Evolutionary conservation across 1,140 invertebrate genomes (phyloP).

Genomic region (Subanguina moxae): DNA sequence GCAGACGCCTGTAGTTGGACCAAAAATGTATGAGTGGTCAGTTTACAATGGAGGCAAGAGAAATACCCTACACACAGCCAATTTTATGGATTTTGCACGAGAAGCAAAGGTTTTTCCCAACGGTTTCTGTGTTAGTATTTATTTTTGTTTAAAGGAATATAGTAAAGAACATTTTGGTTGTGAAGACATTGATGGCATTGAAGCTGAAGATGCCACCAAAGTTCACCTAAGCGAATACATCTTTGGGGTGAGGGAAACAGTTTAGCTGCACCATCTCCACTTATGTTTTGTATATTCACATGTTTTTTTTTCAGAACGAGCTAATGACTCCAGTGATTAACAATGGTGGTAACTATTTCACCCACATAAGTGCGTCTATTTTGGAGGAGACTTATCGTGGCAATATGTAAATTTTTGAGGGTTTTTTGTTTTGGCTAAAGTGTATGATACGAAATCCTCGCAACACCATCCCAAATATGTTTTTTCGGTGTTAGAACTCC

Average conservation of each 20-base stretch:
- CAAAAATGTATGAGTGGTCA: slow-evolving; percentile 1
- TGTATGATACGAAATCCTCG: too few relatives aligned
- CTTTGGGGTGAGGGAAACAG: slow-evolving; percentile 27
- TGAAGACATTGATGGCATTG: slow-evolving; percentile 24
- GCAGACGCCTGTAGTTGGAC: not conserved
- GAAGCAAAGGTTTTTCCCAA: slow-evolving; percentile 14
- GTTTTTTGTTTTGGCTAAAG: too few relatives aligned
- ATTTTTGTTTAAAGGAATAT: slow-evolving; percentile 12
- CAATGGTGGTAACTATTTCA: slow-evolving; percentile 42
- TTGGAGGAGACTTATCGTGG: slow-evolving; percentile 34
- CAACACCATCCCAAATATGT: too few relatives aligned
- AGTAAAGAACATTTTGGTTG: slow-evolving; percentile 32
- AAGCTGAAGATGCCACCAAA: slow-evolving; percentile 38
- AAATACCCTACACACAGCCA: slow-evolving; percentile 5
- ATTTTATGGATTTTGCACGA: slow-evolving; percentile 33
- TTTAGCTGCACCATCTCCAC: slow-evolving; percentile 3
- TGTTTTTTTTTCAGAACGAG: slow-evolving; percentile 41
- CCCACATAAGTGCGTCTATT: slow-evolving; percentile 29
- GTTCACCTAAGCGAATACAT: slow-evolving; percentile 44
- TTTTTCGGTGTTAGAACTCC: too few relatives aligned
- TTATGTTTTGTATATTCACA: not conserved
- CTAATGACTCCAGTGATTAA: slow-evolving; percentile 38
- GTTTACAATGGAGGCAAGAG: slow-evolving; percentile 3
- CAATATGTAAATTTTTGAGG: slow-evolving; percentile 14
- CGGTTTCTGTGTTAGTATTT: not conserved